Evolutionary conservation across 2,888 invertebrate species (phyloP), one percentile per base, ranked within the genome.

Genomic region (Laothoe populi): DNA sequence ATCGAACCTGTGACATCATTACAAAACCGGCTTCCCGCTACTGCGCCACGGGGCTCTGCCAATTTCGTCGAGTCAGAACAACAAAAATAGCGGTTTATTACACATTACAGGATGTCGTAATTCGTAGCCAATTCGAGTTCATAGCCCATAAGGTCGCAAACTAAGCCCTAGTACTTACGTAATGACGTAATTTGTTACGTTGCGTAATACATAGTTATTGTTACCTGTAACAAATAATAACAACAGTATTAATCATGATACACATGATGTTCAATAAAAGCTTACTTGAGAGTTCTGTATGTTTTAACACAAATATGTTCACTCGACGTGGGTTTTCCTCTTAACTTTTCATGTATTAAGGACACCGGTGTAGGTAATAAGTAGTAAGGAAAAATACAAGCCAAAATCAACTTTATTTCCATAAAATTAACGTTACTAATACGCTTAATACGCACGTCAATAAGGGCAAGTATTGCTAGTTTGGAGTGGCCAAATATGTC

Each of bases 161-260:
- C 59, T 59, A 24, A 59, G 44, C 24, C 16, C 31, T 26, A 26
- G 42, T 59, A 42, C 53, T 53, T 53, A 53, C 53, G 31, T 53
- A 53, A 35, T 53, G 31, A 21, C 19, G 35, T 35, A 19, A 53
- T 53, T 53, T 53, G 53, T 24, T 62, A 13, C 31, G 31, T 46
- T 5, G 46, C 21, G 19, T 35, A 21, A 46, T 11, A n/a, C 26
- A 26, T 21, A 31, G 44, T 35, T 35, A 49, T 24, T 31, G 57
- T 63, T 63, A 63, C 63, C 63, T 63, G 63, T 48, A 63, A 63
- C 63, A 60, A 63, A 40, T 24, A 42, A 60, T 35, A 26, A 60
- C 45, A 45, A 35, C 7, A 13, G 23, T 35, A 60, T 63, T 21
- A 60, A 23, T 40, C 53, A 53, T 49, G 2, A 13, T 53, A 53